These are phyloP conservation scores for Anguilla megastoma DNA, from an alignment of 2,797 vertebrate species.

Conservation along the genomic window DNA sequence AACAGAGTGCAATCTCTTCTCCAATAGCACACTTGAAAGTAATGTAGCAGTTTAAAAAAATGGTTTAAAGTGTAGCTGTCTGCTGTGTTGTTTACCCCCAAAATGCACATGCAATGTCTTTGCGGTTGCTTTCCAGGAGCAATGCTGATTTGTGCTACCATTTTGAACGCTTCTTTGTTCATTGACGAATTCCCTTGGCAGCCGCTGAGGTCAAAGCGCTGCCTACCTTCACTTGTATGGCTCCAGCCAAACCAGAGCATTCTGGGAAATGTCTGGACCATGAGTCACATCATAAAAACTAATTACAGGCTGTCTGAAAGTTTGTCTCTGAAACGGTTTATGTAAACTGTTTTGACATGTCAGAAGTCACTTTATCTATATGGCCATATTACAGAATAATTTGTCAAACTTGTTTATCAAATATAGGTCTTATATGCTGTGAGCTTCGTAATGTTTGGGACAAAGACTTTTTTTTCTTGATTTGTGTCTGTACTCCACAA, in stretches of 20 bases:
- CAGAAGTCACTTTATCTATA: not conserved
- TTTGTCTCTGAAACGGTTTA: constrained; percentile 57
- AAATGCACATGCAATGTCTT: constrained; percentile 13
- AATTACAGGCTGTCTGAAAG: constrained; percentile 63
- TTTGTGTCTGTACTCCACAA: no score
- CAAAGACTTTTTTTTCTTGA: no score
- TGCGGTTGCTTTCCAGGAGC: constrained; percentile 27
- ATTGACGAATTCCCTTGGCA: constrained; percentile 63
- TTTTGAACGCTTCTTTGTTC: constrained; percentile 71
- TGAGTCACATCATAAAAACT: constrained; percentile 66
- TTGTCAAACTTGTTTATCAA: not conserved
- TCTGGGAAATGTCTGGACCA: constrained; percentile 63
- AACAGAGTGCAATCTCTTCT: not conserved
- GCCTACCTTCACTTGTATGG: constrained; percentile 50
- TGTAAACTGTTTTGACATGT: constrained; percentile 26
- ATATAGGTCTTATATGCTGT: not conserved
- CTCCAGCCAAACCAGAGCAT: constrained; percentile 61
- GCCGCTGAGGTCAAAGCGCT: constrained; percentile 54
- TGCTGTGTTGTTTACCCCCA: constrained; percentile 28
- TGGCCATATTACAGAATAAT: not conserved
- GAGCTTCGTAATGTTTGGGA: no score
- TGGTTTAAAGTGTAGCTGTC: constrained; percentile 33
- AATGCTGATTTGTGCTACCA: constrained; percentile 10
- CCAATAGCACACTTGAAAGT: not conserved
- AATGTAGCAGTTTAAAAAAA: not conserved